A percentile compares a stretch with the other conserved stretches of the same genome.
Conservation (phyloP, 2,797 vertebrate species). For the Oreochromis mossambicus region DNA sequence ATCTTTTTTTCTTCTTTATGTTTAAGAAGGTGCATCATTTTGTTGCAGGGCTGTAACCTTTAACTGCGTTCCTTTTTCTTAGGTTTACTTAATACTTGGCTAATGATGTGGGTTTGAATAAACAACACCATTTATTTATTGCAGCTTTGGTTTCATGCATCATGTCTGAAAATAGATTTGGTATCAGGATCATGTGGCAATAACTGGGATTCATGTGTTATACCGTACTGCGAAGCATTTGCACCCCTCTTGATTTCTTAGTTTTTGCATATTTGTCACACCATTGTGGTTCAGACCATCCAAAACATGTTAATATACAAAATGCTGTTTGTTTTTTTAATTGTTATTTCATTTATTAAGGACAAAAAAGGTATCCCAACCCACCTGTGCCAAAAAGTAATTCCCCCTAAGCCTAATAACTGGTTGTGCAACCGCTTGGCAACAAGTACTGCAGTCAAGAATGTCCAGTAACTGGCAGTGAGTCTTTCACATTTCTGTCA, state of each 20-base stretch:
- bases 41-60: background rate
- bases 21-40: background rate
- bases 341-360: background rate
- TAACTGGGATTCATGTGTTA: background rate
- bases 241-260: background rate
- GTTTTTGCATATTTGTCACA: background rate
- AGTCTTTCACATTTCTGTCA: background rate
- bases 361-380: background rate
- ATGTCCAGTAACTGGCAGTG: background rate
- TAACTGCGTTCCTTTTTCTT: background rate
- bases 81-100: background rate
- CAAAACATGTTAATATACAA: background rate
- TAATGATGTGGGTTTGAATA: background rate
- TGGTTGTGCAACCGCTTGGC: background rate
- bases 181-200: background rate
- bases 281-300: background rate
- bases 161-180: background rate
- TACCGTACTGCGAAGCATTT: background rate
- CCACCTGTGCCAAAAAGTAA: background rate
- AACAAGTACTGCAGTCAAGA: background rate
- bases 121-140: background rate
- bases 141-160: background rate
- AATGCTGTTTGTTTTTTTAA: background rate
- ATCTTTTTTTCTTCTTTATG: background rate
- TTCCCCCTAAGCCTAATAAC: background rate